phyloP scores from a whole-genome alignment of 2,797 vertebrate species.

The Lepilemur septentrionalis region DNA sequence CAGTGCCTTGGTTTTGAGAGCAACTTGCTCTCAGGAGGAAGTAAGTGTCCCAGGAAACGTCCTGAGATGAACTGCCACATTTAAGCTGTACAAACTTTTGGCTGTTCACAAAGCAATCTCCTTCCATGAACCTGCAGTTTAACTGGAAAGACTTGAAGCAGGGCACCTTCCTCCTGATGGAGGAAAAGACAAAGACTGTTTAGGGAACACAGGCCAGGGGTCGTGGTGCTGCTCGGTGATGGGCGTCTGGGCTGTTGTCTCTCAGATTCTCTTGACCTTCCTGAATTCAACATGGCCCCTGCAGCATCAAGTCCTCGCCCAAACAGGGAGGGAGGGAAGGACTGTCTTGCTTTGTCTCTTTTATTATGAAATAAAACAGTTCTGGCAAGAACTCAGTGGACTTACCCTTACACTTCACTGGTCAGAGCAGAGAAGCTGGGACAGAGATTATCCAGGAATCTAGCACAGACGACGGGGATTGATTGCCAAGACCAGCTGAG shows the following conservation, averaged over 20 bases:
- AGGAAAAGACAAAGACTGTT: neutral
- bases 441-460: neutral
- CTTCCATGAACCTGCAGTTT: neutral
- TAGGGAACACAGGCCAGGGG: neutral
- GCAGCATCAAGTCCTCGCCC: neutral
- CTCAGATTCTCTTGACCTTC: neutral
- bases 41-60: neutral
- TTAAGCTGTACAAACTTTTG: neutral
- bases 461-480: neutral
- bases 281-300: neutral
- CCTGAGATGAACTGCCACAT: neutral
- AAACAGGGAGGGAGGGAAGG: neutral
- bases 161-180: neutral
- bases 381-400: neutral
- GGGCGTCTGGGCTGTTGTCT: neutral
- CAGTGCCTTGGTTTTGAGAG: neutral
- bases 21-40: neutral
- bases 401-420: neutral
- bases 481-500: neutral
- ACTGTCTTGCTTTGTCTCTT: neutral
- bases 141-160: neutral
- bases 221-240: neutral
- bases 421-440: neutral
- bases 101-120: neutral
- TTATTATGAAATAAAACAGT: conserved; percentile 12